Evolutionary conservation across 1,140 invertebrate genomes (phyloP), one percentile per base, ranked within the genome.

Genomic region (Trachymyrmex cornetzi): DNA sequence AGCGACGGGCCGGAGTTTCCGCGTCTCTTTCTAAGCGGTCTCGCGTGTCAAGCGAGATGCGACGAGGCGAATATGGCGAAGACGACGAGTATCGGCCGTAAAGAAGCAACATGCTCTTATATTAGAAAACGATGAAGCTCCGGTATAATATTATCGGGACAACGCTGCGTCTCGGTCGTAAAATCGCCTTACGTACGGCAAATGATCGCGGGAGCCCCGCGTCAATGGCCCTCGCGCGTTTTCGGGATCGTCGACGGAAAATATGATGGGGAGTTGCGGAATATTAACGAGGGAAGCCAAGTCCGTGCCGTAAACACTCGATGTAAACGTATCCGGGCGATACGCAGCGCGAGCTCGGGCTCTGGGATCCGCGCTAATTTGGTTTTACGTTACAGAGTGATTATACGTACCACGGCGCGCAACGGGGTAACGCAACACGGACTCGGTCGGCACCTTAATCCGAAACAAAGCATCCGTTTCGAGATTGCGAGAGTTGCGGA

Each of bases 301-400:
- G 55, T 24, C 34, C 19, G 24, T 16, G 44, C 16, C 48, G 59
- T 74, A 87, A 87, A 87, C 22, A 72, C 50, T 27, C 24, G 53
- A 24, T 30, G 75, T 75, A 80, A 90, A 64, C 30, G 57, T 53
- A 90, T 69, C 53, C 74, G 55, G 71, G 3, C 44, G 22, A 12
- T 27, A 34, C 38, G 89, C 77, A 77, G 55, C 79, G 48, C 63
- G 22, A 63, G 57, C 27, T 80, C 71, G 72, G 77, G 24, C 30
- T 34, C 11, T 24, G 38, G 59, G 64, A 91, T 86, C 84, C 77
- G 77, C 66, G 74, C 85, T 93, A 93, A 93, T 93, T 93, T 89
- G 84, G 91, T 93, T 91, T 93, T 90, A 93, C 87, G 88, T 93
- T 93, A 88, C 92, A 88, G 64, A 92, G 88, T 90, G 88, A 93